Evolutionary conservation across 2,888 invertebrate genomes (phyloP), one percentile per base, ranked within the genome.

Genomic region (Philereme vetulata): DNA sequence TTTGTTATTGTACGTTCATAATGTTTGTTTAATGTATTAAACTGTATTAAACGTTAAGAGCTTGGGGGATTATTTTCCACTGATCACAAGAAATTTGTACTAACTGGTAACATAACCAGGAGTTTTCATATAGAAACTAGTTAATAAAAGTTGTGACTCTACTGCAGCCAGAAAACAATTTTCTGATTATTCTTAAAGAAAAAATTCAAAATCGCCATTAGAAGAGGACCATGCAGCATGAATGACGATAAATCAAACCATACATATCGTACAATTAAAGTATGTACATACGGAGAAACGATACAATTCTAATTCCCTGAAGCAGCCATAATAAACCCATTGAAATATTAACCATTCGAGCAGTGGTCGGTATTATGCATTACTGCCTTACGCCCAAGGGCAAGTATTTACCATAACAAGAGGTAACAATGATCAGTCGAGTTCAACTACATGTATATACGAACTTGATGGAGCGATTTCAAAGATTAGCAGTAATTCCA

Each of bases 371-470:
- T 50, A 62, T 59, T 51, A 51, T 57, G 51, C 38, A 32, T 11
- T 47, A 33, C 45, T 62, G 69, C 74, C 72, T 71, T 72, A 70
- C 68, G 77, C 82, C 77, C 67, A 68, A 72, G 77, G 83, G 80
- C 80, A 78, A 71, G 78, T 81, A 84, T 85, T 88, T 86, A 86
- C 83, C 85, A 87, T 90, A 89, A 88, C 89, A 88, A 89, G 87
- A 78, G 75, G 71, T 73, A 71, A 75, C 71, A 69, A 64, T 66
- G 64, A 68, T 58, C 64, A 51, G 47, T 52, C 57, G 33, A 44
- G 45, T 11, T 32, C 11, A 51, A 40, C 32, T 46, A 46, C 51
- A n/a, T 34, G 36, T 33, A 8, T n/a, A 7, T 10, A 6, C n/a
- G 5, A 21, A 21, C 36, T 4, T 49, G 36, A 49, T 58, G 9